Conservation (phyloP, 2,113 vertebrate species). For the Prionailurus bengalensis region DNA sequence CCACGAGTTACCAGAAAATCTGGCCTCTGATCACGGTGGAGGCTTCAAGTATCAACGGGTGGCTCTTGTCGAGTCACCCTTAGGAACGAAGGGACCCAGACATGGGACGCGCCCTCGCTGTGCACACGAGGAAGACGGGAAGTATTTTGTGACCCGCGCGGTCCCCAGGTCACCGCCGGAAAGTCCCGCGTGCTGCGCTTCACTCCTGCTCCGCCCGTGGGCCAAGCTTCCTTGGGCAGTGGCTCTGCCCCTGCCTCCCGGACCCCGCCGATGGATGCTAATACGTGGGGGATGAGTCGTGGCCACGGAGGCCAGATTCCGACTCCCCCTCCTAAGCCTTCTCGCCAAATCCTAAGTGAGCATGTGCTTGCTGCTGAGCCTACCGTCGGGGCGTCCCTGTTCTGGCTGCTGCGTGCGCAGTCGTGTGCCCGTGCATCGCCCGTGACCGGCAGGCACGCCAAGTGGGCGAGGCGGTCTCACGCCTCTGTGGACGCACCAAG, state of each 20-base stretch:
- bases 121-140: not conserved
- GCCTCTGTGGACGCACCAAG: not conserved
- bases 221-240: rapidly evolving
- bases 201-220: rapidly evolving
- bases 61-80: rapidly evolving
- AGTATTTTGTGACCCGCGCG: rapidly evolving
- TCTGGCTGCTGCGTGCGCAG: not conserved
- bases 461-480: not conserved
- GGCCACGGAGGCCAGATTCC: not conserved
- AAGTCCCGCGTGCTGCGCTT: not conserved
- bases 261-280: not conserved
- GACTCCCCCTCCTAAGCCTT: rapidly evolving
- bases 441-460: not conserved
- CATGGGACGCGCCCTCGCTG: rapidly evolving
- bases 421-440: no score
- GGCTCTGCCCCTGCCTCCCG: not conserved
- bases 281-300: not conserved
- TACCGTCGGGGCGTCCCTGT: not conserved
- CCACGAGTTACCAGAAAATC: not conserved
- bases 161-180: not conserved
- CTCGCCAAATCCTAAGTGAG: not conserved
- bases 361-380: not conserved
- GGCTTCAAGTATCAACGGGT: rapidly evolving
- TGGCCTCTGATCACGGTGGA: rapidly evolving
- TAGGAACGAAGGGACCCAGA: rapidly evolving